Percentiles rank a stretch among this genome's conserved stretches.
phyloP scores from a whole-genome alignment of 2,797 vertebrate species.

The Gymnopithys bicolor region DNA sequence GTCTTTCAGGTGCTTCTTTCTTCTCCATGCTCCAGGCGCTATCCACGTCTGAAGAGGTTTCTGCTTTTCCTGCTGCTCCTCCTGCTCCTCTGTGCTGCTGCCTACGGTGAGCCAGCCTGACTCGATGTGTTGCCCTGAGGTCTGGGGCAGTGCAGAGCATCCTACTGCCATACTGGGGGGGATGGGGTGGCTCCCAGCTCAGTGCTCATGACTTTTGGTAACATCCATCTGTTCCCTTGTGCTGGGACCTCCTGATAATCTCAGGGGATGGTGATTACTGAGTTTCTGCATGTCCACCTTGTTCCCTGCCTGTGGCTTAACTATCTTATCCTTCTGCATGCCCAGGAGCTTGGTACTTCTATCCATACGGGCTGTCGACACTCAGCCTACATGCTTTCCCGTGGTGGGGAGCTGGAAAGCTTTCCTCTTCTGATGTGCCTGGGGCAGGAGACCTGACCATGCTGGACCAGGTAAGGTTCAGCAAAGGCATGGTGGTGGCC shows the following conservation, averaged over 20 bases:
- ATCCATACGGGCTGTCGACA: constrained; percentile 66
- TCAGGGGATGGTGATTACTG: background rate
- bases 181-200: background rate
- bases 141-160: background rate
- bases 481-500: rapidly evolving
- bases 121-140: background rate
- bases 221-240: background rate
- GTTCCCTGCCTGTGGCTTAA: background rate
- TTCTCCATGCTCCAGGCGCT: constrained; percentile 32
- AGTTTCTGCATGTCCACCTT: background rate
- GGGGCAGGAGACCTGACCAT: constrained; percentile 41
- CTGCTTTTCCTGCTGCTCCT: constrained; percentile 74
- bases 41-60: constrained; percentile 63
- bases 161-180: rapidly evolving
- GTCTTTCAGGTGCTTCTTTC: background rate
- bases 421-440: background rate
- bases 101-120: constrained; percentile 61
- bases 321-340: rapidly evolving
- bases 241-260: background rate
- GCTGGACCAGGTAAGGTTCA: constrained; percentile 55
- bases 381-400: constrained; percentile 49
- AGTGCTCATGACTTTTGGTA: background rate
- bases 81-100: constrained; percentile 62
- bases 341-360: constrained; percentile 80
- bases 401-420: constrained; percentile 71